Percentiles rank a stretch among this genome's conserved stretches.
Conservation (phyloP, 1,140 invertebrate genomes). For the Temnothorax longispinosus region DNA sequence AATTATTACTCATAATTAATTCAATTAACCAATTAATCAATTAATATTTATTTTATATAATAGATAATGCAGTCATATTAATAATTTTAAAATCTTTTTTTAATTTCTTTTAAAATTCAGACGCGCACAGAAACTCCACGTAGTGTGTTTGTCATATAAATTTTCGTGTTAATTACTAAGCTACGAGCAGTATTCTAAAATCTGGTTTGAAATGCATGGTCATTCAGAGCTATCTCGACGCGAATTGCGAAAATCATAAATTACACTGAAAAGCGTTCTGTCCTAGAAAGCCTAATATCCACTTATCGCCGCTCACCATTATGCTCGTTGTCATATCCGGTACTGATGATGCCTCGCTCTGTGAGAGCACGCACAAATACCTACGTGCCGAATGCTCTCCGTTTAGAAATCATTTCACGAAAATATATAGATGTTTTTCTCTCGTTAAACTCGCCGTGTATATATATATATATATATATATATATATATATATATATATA, state of each 20-base stretch:
- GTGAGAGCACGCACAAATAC: constrained; percentile 17
- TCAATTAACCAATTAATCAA: background rate
- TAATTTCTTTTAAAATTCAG: background rate
- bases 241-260: constrained; percentile 57
- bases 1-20: background rate
- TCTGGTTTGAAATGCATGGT: constrained; percentile 4
- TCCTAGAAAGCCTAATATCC: constrained; percentile 57
- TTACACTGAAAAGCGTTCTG: constrained; percentile 49
- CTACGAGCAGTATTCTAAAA: background rate
- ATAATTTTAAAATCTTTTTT: background rate
- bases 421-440: background rate
- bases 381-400: background rate
- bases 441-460: background rate
- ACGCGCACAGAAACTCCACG: background rate
- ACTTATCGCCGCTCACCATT: constrained; percentile 57
- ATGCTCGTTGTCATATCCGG: constrained; percentile 52
- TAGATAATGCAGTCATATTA: background rate
- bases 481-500: background rate
- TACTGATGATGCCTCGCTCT: background rate
- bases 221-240: background rate
- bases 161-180: constrained; percentile 24
- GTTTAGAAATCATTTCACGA: constrained; percentile 4
- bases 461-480: no score
- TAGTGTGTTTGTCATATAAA: background rate
- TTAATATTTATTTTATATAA: background rate